phyloP scores from a whole-genome alignment of 2,888 invertebrate genomes.

The Pollenia labialis region DNA sequence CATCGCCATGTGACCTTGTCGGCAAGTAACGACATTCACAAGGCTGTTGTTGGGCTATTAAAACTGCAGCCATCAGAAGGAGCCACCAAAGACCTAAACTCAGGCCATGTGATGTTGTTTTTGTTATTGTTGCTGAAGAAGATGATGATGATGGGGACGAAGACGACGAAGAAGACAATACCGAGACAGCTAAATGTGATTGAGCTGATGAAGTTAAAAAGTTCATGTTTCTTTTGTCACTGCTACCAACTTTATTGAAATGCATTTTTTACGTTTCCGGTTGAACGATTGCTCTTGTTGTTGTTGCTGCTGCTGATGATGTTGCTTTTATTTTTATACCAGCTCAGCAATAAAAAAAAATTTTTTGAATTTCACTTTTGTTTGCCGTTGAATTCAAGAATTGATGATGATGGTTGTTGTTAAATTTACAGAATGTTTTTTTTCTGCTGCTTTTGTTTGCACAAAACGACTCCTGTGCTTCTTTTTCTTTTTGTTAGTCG shows the following conservation, averaged over 20 bases:
- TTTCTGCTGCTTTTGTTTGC: conserved; percentile 38
- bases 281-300: conserved; percentile 63
- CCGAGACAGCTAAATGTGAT: background rate
- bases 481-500: conserved; percentile 41
- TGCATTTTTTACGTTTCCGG: conserved; percentile 74
- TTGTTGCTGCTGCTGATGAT: conserved; percentile 5
- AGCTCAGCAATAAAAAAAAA: conserved; percentile 36
- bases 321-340: conserved; percentile 40
- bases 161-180: background rate
- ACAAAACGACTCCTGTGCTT: conserved; percentile 51
- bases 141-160: conserved; percentile 25
- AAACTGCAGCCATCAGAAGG: conserved; percentile 78
- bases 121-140: conserved; percentile 47
- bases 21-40: conserved; percentile 85
- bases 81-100: conserved; percentile 76
- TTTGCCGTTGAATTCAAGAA: conserved; percentile 47
- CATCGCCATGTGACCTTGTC: conserved; percentile 85
- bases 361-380: conserved; percentile 68
- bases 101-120: conserved; percentile 69
- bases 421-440: conserved; percentile 42
- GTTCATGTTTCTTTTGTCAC: conserved; percentile 64
- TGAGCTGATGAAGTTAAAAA: conserved; percentile 61
- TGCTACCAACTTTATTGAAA: conserved; percentile 67
- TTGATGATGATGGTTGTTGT: conserved; percentile 45
- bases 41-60: conserved; percentile 79